A percentile compares a stretch with the other conserved stretches of the same genome.
These are phyloP conservation scores for Noctua fimbriata DNA, from an alignment of 2,888 invertebrate species.

Conservation along the genomic window DNA sequence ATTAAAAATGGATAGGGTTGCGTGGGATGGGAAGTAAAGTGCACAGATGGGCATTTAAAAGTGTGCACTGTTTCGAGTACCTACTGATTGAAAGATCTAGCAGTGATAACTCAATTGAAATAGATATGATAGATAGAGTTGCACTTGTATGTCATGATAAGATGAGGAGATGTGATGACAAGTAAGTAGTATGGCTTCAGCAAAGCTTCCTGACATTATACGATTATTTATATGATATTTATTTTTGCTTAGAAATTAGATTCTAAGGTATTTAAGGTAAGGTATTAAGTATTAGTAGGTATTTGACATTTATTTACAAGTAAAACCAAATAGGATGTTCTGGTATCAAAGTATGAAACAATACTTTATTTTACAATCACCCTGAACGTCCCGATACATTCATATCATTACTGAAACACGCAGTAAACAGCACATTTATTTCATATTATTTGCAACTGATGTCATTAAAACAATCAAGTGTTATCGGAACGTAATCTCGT, in stretches of 20 bases:
- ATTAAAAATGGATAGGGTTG: conserved; percentile 48
- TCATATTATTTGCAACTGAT: conserved; percentile 47
- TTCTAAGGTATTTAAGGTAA: neutral
- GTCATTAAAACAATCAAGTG: conserved; percentile 58
- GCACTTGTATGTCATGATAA: neutral
- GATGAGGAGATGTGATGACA: neutral
- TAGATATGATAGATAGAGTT: neutral
- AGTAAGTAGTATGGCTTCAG: no score
- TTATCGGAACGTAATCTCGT: conserved; percentile 62
- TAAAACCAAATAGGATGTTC: neutral
- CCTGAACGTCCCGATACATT: neutral
- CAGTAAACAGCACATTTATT: conserved; percentile 37
- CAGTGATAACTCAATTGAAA: neutral
- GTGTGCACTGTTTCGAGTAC: conserved; percentile 8
- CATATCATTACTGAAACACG: conserved; percentile 20
- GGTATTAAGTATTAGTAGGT: neutral
- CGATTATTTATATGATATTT: neutral
- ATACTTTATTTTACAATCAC: neutral
- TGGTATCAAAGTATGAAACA: neutral
- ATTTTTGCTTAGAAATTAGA: neutral
- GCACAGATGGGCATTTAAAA: conserved; percentile 40
- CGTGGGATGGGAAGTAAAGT: conserved; percentile 9
- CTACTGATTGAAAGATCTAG: conserved; percentile 22
- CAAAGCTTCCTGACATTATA: neutral
- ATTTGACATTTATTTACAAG: neutral